A percentile compares a stretch with the other conserved stretches of the same genome.
phyloP scores from a whole-genome alignment of 2,888 invertebrate genomes.

The Oscheius sp. region DNA sequence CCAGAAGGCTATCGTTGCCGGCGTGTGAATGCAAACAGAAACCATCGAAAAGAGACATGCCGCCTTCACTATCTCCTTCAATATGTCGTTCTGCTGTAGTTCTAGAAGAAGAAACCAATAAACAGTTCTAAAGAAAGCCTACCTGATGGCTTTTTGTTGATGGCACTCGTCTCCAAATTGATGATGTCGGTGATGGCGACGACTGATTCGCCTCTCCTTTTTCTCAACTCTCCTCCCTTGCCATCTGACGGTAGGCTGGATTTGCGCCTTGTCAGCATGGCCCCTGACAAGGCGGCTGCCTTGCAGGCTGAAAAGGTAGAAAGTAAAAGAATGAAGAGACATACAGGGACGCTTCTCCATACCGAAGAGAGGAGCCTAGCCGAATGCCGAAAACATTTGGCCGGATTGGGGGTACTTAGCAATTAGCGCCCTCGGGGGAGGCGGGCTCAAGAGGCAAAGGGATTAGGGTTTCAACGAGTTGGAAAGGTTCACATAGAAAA shows the following conservation, averaged over 20 bases:
- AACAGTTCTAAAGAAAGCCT: neutral
- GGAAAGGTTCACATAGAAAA: neutral
- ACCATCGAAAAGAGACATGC: conserved; percentile 85
- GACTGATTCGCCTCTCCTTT: conserved; percentile 46
- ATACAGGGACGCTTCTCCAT: neutral
- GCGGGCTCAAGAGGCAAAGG: neutral
- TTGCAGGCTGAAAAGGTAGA: conserved; percentile 54
- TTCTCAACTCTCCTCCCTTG: conserved; percentile 34
- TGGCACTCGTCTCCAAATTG: conserved; percentile 53
- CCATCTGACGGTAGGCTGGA: conserved; percentile 47
- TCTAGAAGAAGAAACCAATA: conserved; percentile 37
- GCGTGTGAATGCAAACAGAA: conserved; percentile 96
- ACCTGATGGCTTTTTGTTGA: conserved; percentile 51
- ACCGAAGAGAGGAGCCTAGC: too few relatives aligned
- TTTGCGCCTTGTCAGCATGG: conserved; percentile 67
- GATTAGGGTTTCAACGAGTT: conserved; percentile 7
- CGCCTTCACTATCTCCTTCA: conserved; percentile 52
- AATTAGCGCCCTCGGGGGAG: conserved; percentile 9
- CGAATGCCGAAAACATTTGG: conserved; percentile 4
- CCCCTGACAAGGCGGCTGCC: conserved; percentile 67
- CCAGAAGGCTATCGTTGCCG: conserved; percentile 81
- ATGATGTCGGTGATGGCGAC: conserved; percentile 57
- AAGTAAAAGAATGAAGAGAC: neutral
- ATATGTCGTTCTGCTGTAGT: conserved; percentile 47
- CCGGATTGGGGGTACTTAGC: conserved; percentile 27